These are phyloP conservation scores for Aldabrachelys gigantea DNA, from an alignment of 2,113 vertebrate genomes.

Conservation along the genomic window DNA sequence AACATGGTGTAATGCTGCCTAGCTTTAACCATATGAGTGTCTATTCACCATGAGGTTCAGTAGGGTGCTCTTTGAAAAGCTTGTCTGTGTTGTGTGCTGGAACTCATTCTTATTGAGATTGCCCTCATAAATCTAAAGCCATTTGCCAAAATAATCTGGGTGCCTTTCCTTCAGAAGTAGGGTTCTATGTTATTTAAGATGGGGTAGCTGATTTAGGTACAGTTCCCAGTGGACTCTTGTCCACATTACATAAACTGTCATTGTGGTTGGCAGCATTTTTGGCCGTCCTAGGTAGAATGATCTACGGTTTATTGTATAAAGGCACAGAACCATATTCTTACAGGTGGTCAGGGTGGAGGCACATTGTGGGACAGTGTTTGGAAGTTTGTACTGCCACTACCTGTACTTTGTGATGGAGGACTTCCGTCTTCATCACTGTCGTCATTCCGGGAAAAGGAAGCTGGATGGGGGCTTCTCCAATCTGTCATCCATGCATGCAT, in stretches of 20 bases:
- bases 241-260: rapidly evolving
- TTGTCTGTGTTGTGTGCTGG: not conserved
- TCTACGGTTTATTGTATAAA: not conserved
- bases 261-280: not conserved
- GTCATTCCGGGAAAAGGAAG: not conserved
- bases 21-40: not conserved
- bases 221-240: not conserved
- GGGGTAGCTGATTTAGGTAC: not conserved
- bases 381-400: not conserved
- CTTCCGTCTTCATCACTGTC: not conserved
- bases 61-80: not conserved
- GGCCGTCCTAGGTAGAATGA: not conserved
- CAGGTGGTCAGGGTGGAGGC: not conserved
- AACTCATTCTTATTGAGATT: rapidly evolving
- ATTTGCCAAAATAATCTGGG: rapidly evolving
- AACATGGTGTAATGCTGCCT: not conserved
- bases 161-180: not conserved
- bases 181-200: not conserved
- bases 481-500: not conserved
- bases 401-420: rapidly evolving
- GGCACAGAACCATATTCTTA: not conserved
- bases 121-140: not conserved
- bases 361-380: not conserved
- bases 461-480: not conserved
- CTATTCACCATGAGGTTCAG: not conserved